A percentile compares a stretch with the other conserved stretches of the same genome.
These are phyloP conservation scores for Ptychoptera albimana DNA, from an alignment of 2,888 invertebrate species.

Conservation along the genomic window DNA sequence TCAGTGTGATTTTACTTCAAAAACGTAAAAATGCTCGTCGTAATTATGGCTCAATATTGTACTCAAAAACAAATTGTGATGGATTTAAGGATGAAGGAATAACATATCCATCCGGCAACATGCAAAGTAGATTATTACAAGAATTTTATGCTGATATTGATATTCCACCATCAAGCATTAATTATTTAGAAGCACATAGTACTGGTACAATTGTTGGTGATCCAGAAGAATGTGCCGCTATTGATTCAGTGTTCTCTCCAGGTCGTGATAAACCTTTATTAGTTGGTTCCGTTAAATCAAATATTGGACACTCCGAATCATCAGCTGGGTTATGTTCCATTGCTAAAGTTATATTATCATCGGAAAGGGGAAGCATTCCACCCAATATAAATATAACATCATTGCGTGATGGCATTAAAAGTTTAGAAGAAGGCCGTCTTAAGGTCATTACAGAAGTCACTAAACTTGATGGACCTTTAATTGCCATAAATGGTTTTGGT, in stretches of 20 bases:
- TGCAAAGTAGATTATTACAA: conserved; percentile 41
- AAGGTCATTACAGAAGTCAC: conserved; percentile 57
- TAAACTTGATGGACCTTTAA: conserved; percentile 55
- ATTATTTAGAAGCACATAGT: conserved; percentile 78
- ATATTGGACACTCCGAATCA: conserved; percentile 86
- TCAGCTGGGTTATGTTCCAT: conserved; percentile 69
- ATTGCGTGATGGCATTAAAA: conserved; percentile 43
- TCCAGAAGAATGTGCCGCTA: conserved; percentile 75
- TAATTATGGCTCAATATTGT: conserved; percentile 52
- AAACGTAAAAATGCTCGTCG: conserved; percentile 48
- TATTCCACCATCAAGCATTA: conserved; percentile 49
- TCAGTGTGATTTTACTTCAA: conserved; percentile 55
- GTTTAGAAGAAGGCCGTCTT: conserved; percentile 43
- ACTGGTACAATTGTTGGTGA: conserved; percentile 76
- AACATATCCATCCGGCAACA: conserved; percentile 47
- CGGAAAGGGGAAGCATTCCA: conserved; percentile 64
- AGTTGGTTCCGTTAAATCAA: conserved; percentile 87
- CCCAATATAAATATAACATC: conserved; percentile 68
- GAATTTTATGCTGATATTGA: conserved; percentile 54
- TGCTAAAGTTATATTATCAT: conserved; percentile 65
- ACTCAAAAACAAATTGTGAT: conserved; percentile 68
- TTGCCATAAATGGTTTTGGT: conserved; percentile 82
- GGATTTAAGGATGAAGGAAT: conserved; percentile 58
- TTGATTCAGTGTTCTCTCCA: conserved; percentile 63
- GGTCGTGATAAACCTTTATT: conserved; percentile 57